Evolutionary conservation across 2,888 invertebrate species (phyloP).

Genomic region (Macaria liturata): DNA sequence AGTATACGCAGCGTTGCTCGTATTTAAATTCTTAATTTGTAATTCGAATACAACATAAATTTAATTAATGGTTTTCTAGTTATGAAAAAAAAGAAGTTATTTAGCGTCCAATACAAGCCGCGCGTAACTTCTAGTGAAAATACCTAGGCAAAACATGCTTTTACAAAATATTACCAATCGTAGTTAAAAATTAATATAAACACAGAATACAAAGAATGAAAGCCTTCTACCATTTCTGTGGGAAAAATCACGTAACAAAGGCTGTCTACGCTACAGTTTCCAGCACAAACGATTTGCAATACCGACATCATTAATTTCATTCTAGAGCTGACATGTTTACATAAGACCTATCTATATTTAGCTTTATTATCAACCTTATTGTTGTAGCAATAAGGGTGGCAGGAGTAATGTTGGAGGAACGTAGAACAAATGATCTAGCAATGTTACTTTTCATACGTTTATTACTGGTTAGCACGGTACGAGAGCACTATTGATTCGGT

Average conservation of each 20-base stretch:
- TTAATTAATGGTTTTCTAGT: too few species aligned
- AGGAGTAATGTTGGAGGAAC: constrained; percentile 31
- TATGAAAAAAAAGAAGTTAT: too few species aligned
- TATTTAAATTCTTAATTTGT: too few species aligned
- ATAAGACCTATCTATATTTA: constrained; percentile 31
- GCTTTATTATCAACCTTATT: constrained; percentile 40
- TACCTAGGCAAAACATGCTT: too few species aligned
- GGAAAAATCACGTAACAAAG: constrained; percentile 33
- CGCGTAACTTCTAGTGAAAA: too few species aligned
- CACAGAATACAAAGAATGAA: constrained; percentile 15
- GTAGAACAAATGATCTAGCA: constrained; percentile 61
- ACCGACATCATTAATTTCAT: constrained; percentile 68
- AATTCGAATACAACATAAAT: too few species aligned
- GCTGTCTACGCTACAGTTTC: constrained; percentile 53
- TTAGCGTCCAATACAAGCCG: too few species aligned
- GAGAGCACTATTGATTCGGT: constrained; percentile 67
- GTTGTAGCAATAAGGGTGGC: constrained; percentile 35
- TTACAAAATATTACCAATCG: too few species aligned
- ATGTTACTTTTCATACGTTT: constrained; percentile 73
- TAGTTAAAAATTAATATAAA: too few species aligned
- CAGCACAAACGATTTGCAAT: constrained; percentile 69
- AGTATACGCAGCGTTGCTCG: too few species aligned
- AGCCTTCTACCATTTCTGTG: constrained; percentile 23
- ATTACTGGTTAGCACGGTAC: constrained; percentile 73
- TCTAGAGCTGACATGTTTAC: constrained; percentile 51